Base-by-base conservation (phyloP, 2,888 invertebrate species). In the Mythimna vitellina region DNA sequence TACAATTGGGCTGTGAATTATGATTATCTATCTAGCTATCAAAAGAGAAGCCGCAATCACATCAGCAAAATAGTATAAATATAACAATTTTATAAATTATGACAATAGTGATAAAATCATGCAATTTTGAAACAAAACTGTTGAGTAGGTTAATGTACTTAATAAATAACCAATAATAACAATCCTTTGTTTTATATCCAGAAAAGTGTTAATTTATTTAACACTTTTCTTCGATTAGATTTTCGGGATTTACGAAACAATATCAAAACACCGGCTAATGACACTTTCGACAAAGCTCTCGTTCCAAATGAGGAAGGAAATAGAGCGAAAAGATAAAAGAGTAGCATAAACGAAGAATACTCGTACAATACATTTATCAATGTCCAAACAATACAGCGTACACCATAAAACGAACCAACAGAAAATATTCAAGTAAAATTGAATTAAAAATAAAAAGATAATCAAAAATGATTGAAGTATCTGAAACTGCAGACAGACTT, bases 261-360 rank as follows among this genome's bases (percentile, higher is more conserved):
- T 53, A 63, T 53, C 61, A 56, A 56, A 69, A 61, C 76, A 61
- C 17, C 38, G 56, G 53, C 35, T 65, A 79, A 83, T 62, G 73
- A 65, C 53, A 67, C 54, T 42, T 67, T 10, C n/a, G 70, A 63
- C 53, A 62, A 54, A 46, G 35, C 42, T 65, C 64, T 73, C 58
- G 14, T 14, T 46, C 22, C 17, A 7, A 57, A 80, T 51, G 51
- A 65, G 62, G 46, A 29, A 64, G 80, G 57, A 83, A 83, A 56
- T 73, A 63, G 80, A 67, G 80, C 42, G 67, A 46, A 65, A 83
- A 80, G 78, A 79, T 73, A 83, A 79, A 67, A 60, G 17, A 73
- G 65, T 64, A 61, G 54, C 22, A 32, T 32, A 17, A 54, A 54
- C 62, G 64, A 20, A 57, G 17, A 6, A 57, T 32, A 81, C 35